Base-by-base conservation (phyloP, 2,888 invertebrate genomes). In the Kuschelorhynchus macadamiae region DNA sequence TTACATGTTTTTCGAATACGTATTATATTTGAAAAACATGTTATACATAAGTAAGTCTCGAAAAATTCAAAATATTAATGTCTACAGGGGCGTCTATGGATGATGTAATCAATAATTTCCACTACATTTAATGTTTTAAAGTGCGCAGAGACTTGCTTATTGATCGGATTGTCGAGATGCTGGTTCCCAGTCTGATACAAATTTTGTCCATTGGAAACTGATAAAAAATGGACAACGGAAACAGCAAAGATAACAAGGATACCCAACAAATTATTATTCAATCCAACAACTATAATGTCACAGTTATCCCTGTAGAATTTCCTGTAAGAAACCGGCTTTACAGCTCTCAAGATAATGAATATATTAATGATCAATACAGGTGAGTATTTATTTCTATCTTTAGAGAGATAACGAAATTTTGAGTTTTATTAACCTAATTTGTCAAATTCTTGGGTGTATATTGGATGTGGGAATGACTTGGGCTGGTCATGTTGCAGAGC, bases 301-400 rank as follows among this genome's bases (percentile, higher is more conserved):
- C 79, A 33, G 79, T 80, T 9, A 78, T 80, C 56, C 79, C 80
- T 47, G 77, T 81, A 4, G 81, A 81, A 57, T 81, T 77, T 71
- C 73, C 78, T 20, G 49, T 59, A 30, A 72, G 76, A 25, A 77
- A 74, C 65, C 73, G 80, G 21, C 70, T 72, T 17, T 81, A 79
- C 64, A 76, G 72, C 32, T 70, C 75, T 11, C 79, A 79, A 65
- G 76, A 78, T 64, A 50, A 76, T 14, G 81, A 81, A 46, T 81
- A 79, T 69, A 71, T 80, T 21, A 77, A 77, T 20, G 81, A 82
- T 55, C 79, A 80, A 65, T 82, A 79, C 66, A 78, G 79, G 81
- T 81, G 75, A 73, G 60, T 16, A 56, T 39, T 36, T 7, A 36
- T 36, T 32, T 32, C 9, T 32, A 32, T 32, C 9, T 32, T 32